Evolutionary conservation across 2,888 invertebrate genomes (phyloP), one percentile per base, ranked within the genome.

Genomic region (Hypolimnas misippus): DNA sequence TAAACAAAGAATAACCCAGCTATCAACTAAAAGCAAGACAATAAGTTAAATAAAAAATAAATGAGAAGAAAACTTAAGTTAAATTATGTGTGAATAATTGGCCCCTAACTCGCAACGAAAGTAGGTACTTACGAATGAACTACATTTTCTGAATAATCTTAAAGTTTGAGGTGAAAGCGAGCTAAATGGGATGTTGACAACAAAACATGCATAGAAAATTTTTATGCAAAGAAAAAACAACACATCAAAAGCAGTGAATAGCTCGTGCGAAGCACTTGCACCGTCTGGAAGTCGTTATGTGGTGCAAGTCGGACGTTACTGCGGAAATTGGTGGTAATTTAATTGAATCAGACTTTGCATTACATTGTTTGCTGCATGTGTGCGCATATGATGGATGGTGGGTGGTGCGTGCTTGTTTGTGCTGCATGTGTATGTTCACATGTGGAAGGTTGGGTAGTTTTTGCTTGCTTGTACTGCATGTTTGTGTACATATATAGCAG

Each of bases 261-360:
- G 70, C 66, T 68, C 59, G 63, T 63, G 62, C 63, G 66, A 65
- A 67, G 66, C 68, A 71, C 70, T 72, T 67, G 55, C 67, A 54
- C 62, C 67, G 69, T 71, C 68, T 70, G 67, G 66, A 64, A 65
- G 57, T 63, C 63, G 49, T 44, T 12, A 6, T 35, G 29, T 29
- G 58, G 62, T 42, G n/a, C 44, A 66, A 67, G 62, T 55, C 19
- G 56, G 4, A 19, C 16, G 40, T 46, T 14, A 53, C 17, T 35
- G 49, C 57, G 25, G 21, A 1, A 21, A 19, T 1, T 21, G 0
- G 10, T 42, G 5, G 5, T 16, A 14, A 10, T 42, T 0, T 3
- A 17, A 42, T 17, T 42, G 1, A 19, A 10, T 42, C 4, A 8
- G 17, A 42, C 4, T 5, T 16, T 7, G 14, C 2, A 8, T 2